These are phyloP conservation scores for Ptilonorhynchus violaceus DNA, from an alignment of 2,113 vertebrate genomes.

Conservation along the genomic window DNA sequence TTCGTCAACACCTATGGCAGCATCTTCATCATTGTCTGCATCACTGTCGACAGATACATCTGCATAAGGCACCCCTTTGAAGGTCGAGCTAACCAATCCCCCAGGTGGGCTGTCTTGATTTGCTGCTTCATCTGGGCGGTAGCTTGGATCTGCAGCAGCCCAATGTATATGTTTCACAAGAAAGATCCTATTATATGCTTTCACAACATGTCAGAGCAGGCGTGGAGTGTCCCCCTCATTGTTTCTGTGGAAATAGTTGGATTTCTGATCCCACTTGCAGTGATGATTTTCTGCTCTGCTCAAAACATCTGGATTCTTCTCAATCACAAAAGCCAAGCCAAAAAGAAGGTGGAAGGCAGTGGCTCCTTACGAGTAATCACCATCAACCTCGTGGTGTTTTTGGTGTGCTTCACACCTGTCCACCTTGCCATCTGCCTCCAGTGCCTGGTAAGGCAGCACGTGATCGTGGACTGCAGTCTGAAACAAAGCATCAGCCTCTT, in stretches of 20 bases:
- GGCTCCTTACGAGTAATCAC: slow-evolving; percentile 78
- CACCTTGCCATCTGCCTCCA: slow-evolving; percentile 85
- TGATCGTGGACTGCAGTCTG: slow-evolving; percentile 72
- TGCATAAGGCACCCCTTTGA: slow-evolving; percentile 79
- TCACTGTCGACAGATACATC: slow-evolving; percentile 86
- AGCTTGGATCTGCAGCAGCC: slow-evolving; percentile 64
- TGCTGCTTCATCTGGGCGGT: slow-evolving; percentile 79
- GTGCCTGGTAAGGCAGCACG: slow-evolving; percentile 80
- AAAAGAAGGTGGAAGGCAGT: not conserved
- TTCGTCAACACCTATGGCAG: slow-evolving; percentile 87
- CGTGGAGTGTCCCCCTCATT: slow-evolving; percentile 76
- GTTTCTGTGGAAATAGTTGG: slow-evolving; percentile 81
- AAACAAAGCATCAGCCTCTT: slow-evolving; percentile 79
- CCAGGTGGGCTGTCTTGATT: slow-evolving; percentile 47
- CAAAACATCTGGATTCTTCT: slow-evolving; percentile 74
- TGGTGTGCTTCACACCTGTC: slow-evolving; percentile 86
- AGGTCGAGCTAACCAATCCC: slow-evolving; percentile 76
- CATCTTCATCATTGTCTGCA: slow-evolving; percentile 86
- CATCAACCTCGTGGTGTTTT: slow-evolving; percentile 81
- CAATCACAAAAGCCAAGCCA: not conserved
- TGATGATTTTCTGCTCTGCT: slow-evolving; percentile 80
- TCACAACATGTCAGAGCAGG: slow-evolving; percentile 69
- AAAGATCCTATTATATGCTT: slow-evolving; percentile 66
- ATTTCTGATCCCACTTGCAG: slow-evolving; percentile 79
- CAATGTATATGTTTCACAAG: slow-evolving; percentile 63